phyloP scores from a whole-genome alignment of 2,113 vertebrate genomes.

The Calyptomena viridis region DNA sequence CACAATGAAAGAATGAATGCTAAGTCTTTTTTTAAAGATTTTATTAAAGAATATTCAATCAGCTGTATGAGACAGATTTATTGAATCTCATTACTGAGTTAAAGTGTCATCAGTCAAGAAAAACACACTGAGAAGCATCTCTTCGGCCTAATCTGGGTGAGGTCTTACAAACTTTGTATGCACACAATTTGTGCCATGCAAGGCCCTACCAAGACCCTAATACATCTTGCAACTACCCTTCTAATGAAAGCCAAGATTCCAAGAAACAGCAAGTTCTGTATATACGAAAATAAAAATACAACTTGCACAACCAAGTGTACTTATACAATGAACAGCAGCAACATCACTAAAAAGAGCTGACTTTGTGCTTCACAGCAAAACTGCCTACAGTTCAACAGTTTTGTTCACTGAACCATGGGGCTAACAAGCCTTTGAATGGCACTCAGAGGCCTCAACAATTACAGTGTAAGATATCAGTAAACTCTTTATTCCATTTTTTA shows the following conservation, averaged over 20 bases:
- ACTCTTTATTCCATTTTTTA: background rate
- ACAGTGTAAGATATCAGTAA: background rate
- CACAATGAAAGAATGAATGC: background rate
- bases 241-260: background rate
- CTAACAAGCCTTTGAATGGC: background rate
- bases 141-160: background rate
- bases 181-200: background rate
- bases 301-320: background rate
- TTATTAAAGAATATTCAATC: conserved; percentile 39
- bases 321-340: background rate
- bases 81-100: background rate
- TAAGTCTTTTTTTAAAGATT: background rate
- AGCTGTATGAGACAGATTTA: background rate
- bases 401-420: background rate
- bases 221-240: background rate
- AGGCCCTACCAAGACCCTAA: background rate
- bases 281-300: background rate
- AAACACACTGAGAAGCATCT: background rate
- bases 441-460: background rate
- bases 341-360: background rate
- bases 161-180: background rate
- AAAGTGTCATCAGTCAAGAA: conserved; percentile 15
- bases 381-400: background rate
- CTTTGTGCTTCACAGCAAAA: conserved; percentile 40
- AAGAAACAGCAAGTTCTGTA: background rate